A percentile compares a stretch with the other conserved stretches of the same genome.
Evolutionary conservation across 2,888 invertebrate genomes (phyloP).

Genomic region (Drosophila picticornis): DNA sequence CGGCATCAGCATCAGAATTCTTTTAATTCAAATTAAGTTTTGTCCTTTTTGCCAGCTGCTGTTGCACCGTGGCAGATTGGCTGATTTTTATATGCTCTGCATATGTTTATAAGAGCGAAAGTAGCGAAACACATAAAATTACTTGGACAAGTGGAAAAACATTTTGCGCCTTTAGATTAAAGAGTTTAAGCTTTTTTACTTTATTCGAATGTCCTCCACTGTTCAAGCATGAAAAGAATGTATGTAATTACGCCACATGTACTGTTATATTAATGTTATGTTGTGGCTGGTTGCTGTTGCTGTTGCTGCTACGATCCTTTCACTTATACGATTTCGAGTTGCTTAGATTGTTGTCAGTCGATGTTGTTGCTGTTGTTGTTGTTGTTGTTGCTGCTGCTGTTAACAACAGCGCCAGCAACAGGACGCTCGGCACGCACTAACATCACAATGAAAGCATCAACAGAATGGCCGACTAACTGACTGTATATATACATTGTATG

Average conservation of each 20-base stretch:
- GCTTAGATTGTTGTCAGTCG: slow-evolving; percentile 28
- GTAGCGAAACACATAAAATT: not conserved
- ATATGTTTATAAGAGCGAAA: not conserved
- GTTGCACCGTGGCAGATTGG: not conserved
- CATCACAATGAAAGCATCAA: slow-evolving; percentile 35
- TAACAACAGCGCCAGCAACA: slow-evolving; percentile 59
- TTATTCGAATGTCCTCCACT: not conserved
- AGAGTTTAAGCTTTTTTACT: not conserved
- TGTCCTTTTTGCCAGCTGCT: not conserved
- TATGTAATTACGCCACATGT: not conserved
- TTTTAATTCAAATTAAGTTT: not conserved
- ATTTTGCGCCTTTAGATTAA: not conserved
- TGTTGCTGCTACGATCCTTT: slow-evolving; percentile 25
- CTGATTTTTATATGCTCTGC: not conserved
- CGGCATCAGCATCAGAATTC: not conserved
- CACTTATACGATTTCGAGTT: slow-evolving; percentile 11
- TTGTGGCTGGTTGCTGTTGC: not conserved
- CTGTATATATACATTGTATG: slow-evolving; percentile 28
- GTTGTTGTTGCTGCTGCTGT: slow-evolving; percentile 35
- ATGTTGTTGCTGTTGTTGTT: slow-evolving; percentile 36
- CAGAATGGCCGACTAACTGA: slow-evolving; percentile 76
- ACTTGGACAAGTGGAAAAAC: not conserved
- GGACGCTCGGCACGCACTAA: slow-evolving; percentile 59
- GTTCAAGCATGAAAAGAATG: not conserved
- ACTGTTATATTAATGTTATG: not conserved